Percentiles rank a stretch among this genome's conserved stretches.
phyloP scores from a whole-genome alignment of 2,888 invertebrate genomes.

The Spilosoma lubricipeda region DNA sequence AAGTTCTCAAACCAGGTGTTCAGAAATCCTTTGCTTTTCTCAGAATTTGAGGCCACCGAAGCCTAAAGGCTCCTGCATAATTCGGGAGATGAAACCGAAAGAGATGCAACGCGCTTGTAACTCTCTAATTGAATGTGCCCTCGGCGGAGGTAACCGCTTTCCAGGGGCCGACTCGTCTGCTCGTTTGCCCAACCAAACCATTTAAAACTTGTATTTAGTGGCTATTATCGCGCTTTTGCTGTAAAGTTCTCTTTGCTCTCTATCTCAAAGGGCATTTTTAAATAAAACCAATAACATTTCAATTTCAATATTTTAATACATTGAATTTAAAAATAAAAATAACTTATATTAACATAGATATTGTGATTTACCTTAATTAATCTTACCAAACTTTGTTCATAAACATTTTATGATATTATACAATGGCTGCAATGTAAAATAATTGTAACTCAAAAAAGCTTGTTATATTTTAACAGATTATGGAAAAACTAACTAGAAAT shows the following conservation, averaged over 20 bases:
- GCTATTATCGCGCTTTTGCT: neutral
- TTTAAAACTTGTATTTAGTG: too few species aligned
- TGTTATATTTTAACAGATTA: slow-evolving; percentile 23
- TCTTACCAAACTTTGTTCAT: slow-evolving; percentile 74
- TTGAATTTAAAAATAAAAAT: slow-evolving; percentile 76
- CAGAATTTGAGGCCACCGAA: too few species aligned
- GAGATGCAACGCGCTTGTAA: too few species aligned
- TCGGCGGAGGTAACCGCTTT: too few species aligned
- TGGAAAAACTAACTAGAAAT: neutral
- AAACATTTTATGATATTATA: slow-evolving; percentile 63
- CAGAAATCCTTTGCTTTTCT: too few species aligned
- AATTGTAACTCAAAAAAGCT: slow-evolving; percentile 25
- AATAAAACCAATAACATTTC: slow-evolving; percentile 18
- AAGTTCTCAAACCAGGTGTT: too few species aligned
- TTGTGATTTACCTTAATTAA: slow-evolving; percentile 58
- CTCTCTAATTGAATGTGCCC: too few species aligned
- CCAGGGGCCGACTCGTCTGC: too few species aligned
- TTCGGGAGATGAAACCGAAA: too few species aligned
- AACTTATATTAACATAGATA: slow-evolving; percentile 56
- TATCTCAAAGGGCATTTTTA: neutral
- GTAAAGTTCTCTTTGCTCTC: neutral
- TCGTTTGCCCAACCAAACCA: too few species aligned
- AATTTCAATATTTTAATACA: slow-evolving; percentile 71
- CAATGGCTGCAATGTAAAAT: slow-evolving; percentile 53
- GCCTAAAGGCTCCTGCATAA: too few species aligned